These are phyloP conservation scores for Drosophila quinaria DNA, from an alignment of 2,888 invertebrate genomes.

Conservation along the genomic window DNA sequence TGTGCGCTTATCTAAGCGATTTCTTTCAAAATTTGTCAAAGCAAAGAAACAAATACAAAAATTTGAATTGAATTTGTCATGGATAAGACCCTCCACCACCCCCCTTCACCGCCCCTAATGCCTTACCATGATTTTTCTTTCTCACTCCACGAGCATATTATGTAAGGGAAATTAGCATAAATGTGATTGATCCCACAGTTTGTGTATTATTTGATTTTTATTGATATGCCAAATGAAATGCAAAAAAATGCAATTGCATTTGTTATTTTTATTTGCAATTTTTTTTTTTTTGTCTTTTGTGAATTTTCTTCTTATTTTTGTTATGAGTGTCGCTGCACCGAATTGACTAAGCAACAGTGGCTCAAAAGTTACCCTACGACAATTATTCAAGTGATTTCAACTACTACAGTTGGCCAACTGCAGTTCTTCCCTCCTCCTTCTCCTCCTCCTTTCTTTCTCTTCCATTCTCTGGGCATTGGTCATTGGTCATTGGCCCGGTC, in stretches of 20 bases:
- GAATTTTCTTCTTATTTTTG: constrained; percentile 26
- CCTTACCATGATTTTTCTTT: neutral
- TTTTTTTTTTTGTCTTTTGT: constrained; percentile 17
- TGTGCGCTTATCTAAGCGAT: constrained; percentile 68
- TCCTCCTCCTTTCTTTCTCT: neutral
- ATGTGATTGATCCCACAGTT: constrained; percentile 77
- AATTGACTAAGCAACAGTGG: constrained; percentile 62
- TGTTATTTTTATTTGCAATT: constrained; percentile 31
- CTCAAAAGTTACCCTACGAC: constrained; percentile 64
- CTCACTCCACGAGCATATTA: constrained; percentile 49
- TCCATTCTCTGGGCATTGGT: constrained; percentile 33
- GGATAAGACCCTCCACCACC: constrained; percentile 11
- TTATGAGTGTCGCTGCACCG: constrained; percentile 73
- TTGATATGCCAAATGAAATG: constrained; percentile 76
- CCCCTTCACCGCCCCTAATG: neutral
- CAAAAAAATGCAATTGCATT: constrained; percentile 77
- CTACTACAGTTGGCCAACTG: constrained; percentile 1
- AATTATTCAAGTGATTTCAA: constrained; percentile 8
- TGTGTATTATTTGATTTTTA: constrained; percentile 78
- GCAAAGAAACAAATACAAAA: constrained; percentile 36
- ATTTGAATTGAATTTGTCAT: constrained; percentile 78
- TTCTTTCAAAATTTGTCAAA: constrained; percentile 70
- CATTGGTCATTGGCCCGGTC: constrained; percentile 52
- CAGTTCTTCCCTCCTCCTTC: neutral
- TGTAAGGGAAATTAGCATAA: constrained; percentile 78